Base-by-base conservation (phyloP, 1,140 invertebrate genomes). In the Mycetomoellerius zeteki region DNA sequence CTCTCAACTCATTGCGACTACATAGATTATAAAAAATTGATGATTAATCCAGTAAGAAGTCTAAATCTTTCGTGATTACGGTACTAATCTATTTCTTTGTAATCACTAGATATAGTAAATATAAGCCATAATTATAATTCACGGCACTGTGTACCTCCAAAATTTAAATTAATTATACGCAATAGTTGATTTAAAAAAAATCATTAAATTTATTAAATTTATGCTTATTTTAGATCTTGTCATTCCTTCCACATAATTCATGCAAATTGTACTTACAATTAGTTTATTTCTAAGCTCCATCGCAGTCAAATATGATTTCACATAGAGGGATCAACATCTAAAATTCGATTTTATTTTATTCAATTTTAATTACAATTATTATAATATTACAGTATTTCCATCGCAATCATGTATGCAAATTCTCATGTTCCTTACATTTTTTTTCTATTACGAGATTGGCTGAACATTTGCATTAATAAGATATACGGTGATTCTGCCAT, bases 401-500 rank as follows among this genome's bases (percentile, higher is more conserved):
- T 33, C 0, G 33, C 33, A 33, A 16, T 80, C n/a, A 65, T 4
- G 64, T 69, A 24, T 3, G 50, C 2, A 27, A 56, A 81, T 56
- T 75, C 43, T 91, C 52, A 69, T 3, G 30, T 21, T 1, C 1
- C 5, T 37, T 54, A 80, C 12, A 52, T n/a, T 91, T 86, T 86
- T 30, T 8, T 89, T 37, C 10, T 43, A 7, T 0, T 71, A 7
- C 8, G 1, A 12, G 47, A 10, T 60, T 87, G 89, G 27, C 90
- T 60, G 3, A 93, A 30, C 8, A 88, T 24, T 71, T 88, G 89
- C 69, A 92, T 90, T 16, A 95, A n/a, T 7, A 92, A 73, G 21
- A 93, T 91, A n/a, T 82, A 93, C 0, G 95, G 94, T 6, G 90
- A 92, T 87, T 95, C 94, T 33, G 94, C 16, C 91, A 93, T 92